phyloP scores from a whole-genome alignment of 2,797 vertebrate species.

The Gila robusta region DNA sequence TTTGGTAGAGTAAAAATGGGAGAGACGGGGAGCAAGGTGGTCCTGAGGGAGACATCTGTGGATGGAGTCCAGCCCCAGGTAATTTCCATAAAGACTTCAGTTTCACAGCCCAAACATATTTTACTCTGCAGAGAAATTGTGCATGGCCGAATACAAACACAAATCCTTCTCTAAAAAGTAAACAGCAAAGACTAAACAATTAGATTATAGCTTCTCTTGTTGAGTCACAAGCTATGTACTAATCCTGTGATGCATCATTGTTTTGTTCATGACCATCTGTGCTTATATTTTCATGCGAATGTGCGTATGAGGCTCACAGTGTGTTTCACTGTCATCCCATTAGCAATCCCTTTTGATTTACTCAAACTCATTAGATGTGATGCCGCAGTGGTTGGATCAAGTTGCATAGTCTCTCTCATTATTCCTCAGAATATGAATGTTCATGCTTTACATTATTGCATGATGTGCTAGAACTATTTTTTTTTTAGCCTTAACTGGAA shows the following conservation, averaged over 20 bases:
- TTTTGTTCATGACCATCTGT: constrained; percentile 35
- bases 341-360: neutral
- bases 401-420: neutral
- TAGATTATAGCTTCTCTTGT: constrained; percentile 17
- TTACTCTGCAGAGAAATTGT: neutral
- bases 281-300: neutral
- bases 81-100: constrained; percentile 12
- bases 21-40: constrained; percentile 73
- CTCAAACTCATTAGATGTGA: neutral
- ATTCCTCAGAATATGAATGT: neutral
- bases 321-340: constrained; percentile 2
- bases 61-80: constrained; percentile 73
- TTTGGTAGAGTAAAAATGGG: constrained; percentile 71
- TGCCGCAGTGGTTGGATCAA: neutral
- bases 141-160: neutral
- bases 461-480: neutral
- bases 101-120: neutral
- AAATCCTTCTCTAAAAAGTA: constrained; percentile 1
- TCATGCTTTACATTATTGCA: neutral
- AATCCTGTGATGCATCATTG: constrained; percentile 4
- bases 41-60: constrained; percentile 71
- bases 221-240: constrained; percentile 12
- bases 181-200: constrained; percentile 20
- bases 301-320: neutral
- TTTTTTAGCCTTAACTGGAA: neutral